Conservation (phyloP, 2,797 vertebrate genomes). For the Potorous gilbertii region DNA sequence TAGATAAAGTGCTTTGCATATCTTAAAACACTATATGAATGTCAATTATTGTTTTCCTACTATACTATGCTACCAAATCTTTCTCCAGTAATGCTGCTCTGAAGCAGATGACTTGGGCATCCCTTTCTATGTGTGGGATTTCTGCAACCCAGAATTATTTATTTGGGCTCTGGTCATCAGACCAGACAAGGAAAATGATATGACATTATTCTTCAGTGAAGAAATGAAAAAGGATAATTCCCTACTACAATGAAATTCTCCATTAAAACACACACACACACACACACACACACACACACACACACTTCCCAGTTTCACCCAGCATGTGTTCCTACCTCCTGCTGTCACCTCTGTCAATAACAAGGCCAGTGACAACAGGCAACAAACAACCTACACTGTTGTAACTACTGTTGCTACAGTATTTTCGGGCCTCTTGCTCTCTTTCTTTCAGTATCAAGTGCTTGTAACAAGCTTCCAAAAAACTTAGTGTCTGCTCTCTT, state of each 20-base stretch:
- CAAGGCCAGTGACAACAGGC: conserved; percentile 22
- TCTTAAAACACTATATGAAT: background rate
- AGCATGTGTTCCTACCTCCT: background rate
- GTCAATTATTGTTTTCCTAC: background rate
- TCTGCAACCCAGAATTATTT: background rate
- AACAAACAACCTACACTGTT: conserved; percentile 42
- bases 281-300: conserved; percentile 32
- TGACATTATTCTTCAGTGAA: background rate
- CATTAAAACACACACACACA: conserved; percentile 19
- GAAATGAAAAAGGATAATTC: conserved; percentile 36
- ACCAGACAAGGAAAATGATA: conserved; percentile 6
- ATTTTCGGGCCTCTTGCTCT: background rate
- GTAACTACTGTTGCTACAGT: background rate
- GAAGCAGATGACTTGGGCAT: conserved; percentile 42
- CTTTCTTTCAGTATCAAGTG: conserved; percentile 40
- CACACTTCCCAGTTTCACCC: background rate
- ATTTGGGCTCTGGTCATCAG: conserved; percentile 2
- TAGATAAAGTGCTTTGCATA: background rate
- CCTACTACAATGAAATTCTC: conserved; percentile 8
- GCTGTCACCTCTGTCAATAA: background rate
- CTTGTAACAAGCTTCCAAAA: conserved; percentile 36
- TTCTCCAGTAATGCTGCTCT: background rate
- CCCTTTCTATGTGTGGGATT: background rate
- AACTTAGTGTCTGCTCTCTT: background rate
- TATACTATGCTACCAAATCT: background rate